Evolutionary conservation across 2,797 vertebrate species (phyloP).

Genomic region (Gymnothorax reevesii): DNA sequence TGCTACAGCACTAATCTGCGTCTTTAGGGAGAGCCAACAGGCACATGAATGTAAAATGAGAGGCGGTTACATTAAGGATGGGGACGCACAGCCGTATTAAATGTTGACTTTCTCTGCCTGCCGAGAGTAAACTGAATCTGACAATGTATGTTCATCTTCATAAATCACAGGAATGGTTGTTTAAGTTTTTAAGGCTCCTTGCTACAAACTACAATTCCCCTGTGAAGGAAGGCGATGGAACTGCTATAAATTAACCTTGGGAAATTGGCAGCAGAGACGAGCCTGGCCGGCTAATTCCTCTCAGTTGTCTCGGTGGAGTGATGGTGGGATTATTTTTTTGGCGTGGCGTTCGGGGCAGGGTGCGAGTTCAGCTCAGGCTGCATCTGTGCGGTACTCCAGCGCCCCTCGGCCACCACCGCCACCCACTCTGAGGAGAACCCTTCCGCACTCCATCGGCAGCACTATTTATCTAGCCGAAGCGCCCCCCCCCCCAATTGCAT

Average conservation of each 20-base stretch:
- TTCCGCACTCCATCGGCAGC: neutral
- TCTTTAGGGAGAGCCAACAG: neutral
- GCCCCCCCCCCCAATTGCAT: constrained; percentile 1
- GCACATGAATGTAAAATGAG: neutral
- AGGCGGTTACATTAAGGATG: too few relatives aligned
- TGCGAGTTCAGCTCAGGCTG: neutral
- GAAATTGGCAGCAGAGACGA: constrained; percentile 9
- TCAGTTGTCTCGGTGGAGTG: neutral
- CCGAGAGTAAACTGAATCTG: neutral
- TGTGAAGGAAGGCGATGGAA: neutral
- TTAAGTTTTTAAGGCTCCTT: neutral
- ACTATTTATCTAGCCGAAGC: neutral
- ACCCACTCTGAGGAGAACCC: neutral
- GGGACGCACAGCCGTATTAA: neutral
- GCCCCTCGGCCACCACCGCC: neutral
- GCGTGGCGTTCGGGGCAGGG: neutral
- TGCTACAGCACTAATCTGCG: neutral
- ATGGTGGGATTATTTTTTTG: constrained; percentile 7
- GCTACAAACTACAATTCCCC: neutral
- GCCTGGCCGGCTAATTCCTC: neutral
- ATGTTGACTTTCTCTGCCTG: neutral
- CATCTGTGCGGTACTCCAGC: neutral
- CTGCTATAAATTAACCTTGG: neutral
- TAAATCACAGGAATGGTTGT: constrained; percentile 15
- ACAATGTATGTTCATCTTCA: constrained; percentile 5